Evolutionary conservation across 1,140 invertebrate genomes (phyloP), one percentile per base, ranked within the genome.

Genomic region (Drosophila pseudoananassae): DNA sequence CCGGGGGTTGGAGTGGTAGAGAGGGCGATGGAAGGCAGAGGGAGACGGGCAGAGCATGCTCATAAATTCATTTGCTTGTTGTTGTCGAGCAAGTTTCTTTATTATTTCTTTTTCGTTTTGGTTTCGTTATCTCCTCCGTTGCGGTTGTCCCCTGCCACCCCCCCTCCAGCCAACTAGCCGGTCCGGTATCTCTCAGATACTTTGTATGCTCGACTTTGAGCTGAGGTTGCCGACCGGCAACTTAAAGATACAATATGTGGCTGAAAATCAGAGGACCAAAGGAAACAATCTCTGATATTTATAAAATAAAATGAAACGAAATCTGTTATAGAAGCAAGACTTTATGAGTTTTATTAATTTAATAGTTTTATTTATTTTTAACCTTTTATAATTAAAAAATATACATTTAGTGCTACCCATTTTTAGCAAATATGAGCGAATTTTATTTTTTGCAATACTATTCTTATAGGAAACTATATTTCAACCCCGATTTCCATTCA

Each of bases 51-150:
- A 51, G 60, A 43, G 78, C 61, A 82, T 83, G 78, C 75, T 83
- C 83, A 79, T 88, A 87, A 88, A 87, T 88, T 88, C 71, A 76
- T 88, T 78, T 78, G 49, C 53, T 72, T 85, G 60, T 65, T 59
- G 64, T 83, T 77, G 70, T 65, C 51, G 73, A 76, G 71, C 80
- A 47, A 65, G 77, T 85, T 84, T 85, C 75, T 69, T 57, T 46
- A 46, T 46, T 46, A 20, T 46, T 46, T 46, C 10, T 23, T 20
- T 15, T 43, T 17, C 15, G n/a, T 46, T 66, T 69, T 31, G 66
- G 52, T 70, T 80, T 69, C 64, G 63, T 70, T 84, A 76, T 83
- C 80, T 76, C 71, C 76, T 65, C n/a, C 54, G 36, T 49, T 81
- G 68, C 45, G 55, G 65, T 50, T 70, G 49, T 61, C 43, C 38